Conservation (phyloP, 2,888 invertebrate species). For the Oligia strigilis region DNA sequence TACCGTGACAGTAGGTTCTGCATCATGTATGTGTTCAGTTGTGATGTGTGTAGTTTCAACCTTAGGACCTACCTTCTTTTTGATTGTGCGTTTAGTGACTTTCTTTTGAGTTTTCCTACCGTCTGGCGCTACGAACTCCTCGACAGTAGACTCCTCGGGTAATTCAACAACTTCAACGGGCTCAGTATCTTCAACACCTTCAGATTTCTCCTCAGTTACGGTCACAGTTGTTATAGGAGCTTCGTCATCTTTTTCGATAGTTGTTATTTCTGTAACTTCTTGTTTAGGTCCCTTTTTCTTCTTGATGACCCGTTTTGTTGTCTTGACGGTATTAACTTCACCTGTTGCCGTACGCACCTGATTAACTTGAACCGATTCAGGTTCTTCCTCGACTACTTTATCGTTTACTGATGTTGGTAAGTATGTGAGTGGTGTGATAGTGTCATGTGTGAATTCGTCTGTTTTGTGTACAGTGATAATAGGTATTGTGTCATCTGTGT, state of each 20-base stretch:
- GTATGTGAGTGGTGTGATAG: slow-evolving; percentile 51
- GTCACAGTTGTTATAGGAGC: background rate
- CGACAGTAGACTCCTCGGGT: background rate
- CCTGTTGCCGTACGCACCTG: slow-evolving; percentile 29
- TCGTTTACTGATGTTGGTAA: slow-evolving; percentile 63
- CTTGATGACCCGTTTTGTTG: background rate
- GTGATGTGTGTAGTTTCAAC: slow-evolving; percentile 53
- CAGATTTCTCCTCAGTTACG: background rate
- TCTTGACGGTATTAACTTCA: fast-evolving
- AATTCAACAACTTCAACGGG: background rate
- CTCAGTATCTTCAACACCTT: no score
- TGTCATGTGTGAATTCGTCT: slow-evolving; percentile 36
- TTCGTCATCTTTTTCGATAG: background rate
- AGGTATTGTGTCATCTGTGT: slow-evolving; percentile 40
- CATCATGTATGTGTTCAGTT: slow-evolving; percentile 81
- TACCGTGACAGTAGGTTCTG: slow-evolving; percentile 63
- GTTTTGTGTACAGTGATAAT: slow-evolving; percentile 36
- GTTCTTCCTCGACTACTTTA: slow-evolving; percentile 66
- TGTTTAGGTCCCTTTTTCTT: background rate
- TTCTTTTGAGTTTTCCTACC: background rate
- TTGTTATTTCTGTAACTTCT: background rate
- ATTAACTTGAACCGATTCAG: slow-evolving; percentile 27
- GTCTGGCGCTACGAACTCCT: background rate
- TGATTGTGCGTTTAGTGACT: slow-evolving; percentile 77
- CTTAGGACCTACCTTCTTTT: slow-evolving; percentile 79